Base-by-base conservation (phyloP, 2,113 vertebrate species). In the Sisor rabdophorus region DNA sequence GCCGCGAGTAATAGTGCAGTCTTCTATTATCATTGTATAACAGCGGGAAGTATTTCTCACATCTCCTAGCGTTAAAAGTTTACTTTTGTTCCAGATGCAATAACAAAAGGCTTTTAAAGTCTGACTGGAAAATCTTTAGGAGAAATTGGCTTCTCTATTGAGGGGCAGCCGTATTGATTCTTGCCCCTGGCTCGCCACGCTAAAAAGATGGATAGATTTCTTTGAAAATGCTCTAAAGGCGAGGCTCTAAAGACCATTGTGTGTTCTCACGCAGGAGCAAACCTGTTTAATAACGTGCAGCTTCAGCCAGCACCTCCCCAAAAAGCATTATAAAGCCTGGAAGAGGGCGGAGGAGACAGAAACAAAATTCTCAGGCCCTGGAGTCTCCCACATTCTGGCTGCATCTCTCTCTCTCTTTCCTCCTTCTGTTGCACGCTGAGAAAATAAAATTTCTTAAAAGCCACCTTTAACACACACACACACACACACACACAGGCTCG, bases 81-180 rank as follows among this genome's bases (percentile, higher is more conserved):
- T 89, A 88, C 88, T 91, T 90, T 89, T 87, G 88, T 89, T 90
- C 84, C 86, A 88, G 86, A 85, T 89, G 87, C 88, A 89, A 87
- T 90, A 89, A 91, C 88, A 89, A 91, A 91, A 89, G 89, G 83
- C 87, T 87, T 90, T 93, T 91, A 89, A 91, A 91, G 88, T 89
- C 84, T 80, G 88, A 89, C 89, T 91, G 87, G 80, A 89, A 90
- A 93, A 91, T 90, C 91, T 92, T 91, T 91, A 89, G 87, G 85
- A 89, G 89, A 89, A 91, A 91, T 93, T 89, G 90, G 90, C 89
- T 89, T 79, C 85, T 86, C 87, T 87, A 84, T 89, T 87, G 88
- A 89, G 84, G 87, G 88, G 84, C 86, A 87, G 86, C 82, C 79
- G 53, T 87, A 91, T 92, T 80, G 91, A 92, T 92, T 85, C 86